These are phyloP conservation scores for Cyphomyrmex costatus DNA, from an alignment of 1,140 invertebrate genomes.

Conservation along the genomic window DNA sequence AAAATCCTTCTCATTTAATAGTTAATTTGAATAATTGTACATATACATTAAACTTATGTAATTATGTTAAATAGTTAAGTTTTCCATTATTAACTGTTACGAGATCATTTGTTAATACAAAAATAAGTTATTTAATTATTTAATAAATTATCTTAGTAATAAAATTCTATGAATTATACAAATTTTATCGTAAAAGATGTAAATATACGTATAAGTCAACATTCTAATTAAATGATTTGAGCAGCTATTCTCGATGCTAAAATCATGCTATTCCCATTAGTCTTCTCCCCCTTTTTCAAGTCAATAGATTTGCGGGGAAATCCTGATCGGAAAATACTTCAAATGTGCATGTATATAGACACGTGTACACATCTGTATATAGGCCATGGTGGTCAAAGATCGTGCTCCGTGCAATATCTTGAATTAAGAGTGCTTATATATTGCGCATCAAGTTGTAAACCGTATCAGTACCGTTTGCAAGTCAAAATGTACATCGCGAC, in stretches of 20 bases:
- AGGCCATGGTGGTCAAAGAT: constrained; percentile 18
- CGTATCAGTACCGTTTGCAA: constrained; percentile 17
- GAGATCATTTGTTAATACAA: background rate
- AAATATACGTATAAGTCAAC: background rate
- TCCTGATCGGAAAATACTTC: background rate
- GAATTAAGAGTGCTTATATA: constrained; percentile 31
- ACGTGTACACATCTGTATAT: background rate
- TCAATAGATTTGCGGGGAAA: background rate
- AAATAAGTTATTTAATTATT: background rate
- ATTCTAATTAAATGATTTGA: background rate
- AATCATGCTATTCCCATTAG: constrained; percentile 26
- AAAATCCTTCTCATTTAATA: background rate
- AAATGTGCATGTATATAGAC: background rate
- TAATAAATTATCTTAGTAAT: background rate
- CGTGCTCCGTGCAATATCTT: background rate
- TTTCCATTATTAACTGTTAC: background rate
- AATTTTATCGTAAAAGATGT: background rate
- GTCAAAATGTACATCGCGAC: constrained; percentile 30
- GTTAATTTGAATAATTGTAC: constrained; percentile 9
- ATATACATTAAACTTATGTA: background rate
- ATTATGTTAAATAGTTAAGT: constrained; percentile 6
- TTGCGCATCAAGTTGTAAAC: background rate
- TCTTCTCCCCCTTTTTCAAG: background rate
- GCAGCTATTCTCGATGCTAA: background rate
- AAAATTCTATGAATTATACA: background rate